These are phyloP conservation scores for Pollenia angustigena DNA, from an alignment of 2,888 invertebrate genomes.

Conservation along the genomic window DNA sequence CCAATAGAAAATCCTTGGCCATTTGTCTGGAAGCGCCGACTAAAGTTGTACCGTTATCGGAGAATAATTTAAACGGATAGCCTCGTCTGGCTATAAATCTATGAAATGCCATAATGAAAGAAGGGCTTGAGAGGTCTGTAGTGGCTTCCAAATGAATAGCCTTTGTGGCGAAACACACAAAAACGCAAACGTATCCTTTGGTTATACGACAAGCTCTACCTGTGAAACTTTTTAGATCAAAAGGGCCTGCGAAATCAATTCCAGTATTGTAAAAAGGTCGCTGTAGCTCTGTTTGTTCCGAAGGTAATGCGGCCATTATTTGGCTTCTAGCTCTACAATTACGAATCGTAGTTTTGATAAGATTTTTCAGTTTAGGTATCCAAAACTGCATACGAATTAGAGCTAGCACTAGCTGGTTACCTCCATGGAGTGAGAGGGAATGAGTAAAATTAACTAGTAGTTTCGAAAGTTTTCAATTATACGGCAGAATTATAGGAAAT, in stretches of 20 bases:
- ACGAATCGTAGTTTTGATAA: no score
- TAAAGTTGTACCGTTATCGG: no score
- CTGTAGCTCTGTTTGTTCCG: neutral
- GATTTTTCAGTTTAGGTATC: no score
- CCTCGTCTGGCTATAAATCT: neutral
- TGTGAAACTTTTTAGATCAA: no score
- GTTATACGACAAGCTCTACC: neutral
- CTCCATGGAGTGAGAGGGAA: conserved; percentile 1
- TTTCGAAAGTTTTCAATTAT: neutral
- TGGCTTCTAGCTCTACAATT: neutral
- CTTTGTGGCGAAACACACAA: neutral
- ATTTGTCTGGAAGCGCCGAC: no score
- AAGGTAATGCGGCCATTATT: neutral
- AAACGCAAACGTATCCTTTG: neutral
- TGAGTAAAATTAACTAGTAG: conserved; percentile 15
- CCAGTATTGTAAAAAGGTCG: neutral
- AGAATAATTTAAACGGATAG: no score
- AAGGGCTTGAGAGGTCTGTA: neutral
- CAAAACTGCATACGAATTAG: conserved; percentile 11
- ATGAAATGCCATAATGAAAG: neutral
- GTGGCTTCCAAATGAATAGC: neutral
- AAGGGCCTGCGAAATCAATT: no score
- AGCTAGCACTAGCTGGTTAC: neutral
- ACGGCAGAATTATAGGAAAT: neutral
- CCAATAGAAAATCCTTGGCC: no score